These are phyloP conservation scores for Cepaea hortensis DNA, from an alignment of 2,888 invertebrate genomes.

Conservation along the genomic window DNA sequence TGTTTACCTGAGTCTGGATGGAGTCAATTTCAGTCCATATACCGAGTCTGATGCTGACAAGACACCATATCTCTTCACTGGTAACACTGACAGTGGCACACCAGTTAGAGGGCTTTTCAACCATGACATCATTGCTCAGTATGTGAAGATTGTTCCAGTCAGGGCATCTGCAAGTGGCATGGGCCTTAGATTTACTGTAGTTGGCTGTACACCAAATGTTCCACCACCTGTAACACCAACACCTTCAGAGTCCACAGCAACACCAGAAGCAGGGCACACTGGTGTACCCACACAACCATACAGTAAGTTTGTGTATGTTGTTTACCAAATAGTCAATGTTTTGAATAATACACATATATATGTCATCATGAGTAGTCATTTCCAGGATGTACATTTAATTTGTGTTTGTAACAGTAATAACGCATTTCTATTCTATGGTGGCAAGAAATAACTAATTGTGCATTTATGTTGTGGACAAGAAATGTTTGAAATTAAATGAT, in stretches of 20 bases:
- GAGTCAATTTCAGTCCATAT: slow-evolving; percentile 63
- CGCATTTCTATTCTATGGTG: too few relatives aligned
- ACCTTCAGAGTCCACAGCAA: slow-evolving; percentile 6
- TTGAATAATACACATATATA: too few relatives aligned
- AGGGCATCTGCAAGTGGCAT: slow-evolving; percentile 54
- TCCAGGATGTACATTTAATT: too few relatives aligned
- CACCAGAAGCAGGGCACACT: slow-evolving; percentile 30
- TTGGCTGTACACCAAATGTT: slow-evolving; percentile 65
- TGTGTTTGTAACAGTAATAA: too few relatives aligned
- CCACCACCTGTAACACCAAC: slow-evolving; percentile 4
- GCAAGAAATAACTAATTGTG: too few relatives aligned
- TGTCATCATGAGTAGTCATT: too few relatives aligned
- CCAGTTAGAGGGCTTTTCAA: slow-evolving; percentile 63
- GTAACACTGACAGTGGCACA: slow-evolving; percentile 58
- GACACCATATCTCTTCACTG: slow-evolving; percentile 56
- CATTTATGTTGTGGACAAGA: too few relatives aligned
- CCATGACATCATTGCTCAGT: slow-evolving; percentile 63
- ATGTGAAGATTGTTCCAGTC: slow-evolving; percentile 61
- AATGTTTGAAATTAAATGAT: too few relatives aligned
- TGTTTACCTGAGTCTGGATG: slow-evolving; percentile 62
- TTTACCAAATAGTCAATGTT: background rate
- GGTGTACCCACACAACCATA: slow-evolving; percentile 30
- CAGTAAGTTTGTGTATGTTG: background rate
- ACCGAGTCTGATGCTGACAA: slow-evolving; percentile 55
- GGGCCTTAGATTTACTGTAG: slow-evolving; percentile 61